Conservation (phyloP, 2,888 invertebrate genomes). For the Tinea semifulvella region DNA sequence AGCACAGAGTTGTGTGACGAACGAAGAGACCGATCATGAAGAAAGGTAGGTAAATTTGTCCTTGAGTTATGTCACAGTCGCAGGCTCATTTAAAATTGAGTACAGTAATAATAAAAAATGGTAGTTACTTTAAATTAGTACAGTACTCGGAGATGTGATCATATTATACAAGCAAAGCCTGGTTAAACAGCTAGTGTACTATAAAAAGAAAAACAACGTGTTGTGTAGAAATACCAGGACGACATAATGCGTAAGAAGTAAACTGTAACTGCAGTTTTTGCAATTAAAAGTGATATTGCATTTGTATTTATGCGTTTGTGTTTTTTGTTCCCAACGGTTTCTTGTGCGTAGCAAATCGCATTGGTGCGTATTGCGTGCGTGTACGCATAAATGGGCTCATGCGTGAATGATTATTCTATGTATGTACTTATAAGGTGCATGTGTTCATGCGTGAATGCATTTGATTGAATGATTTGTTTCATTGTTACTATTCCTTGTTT, state of each 20-base stretch:
- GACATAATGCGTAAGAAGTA: conserved; percentile 4
- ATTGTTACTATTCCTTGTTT: not conserved
- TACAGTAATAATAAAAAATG: too few relatives aligned
- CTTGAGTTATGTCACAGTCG: too few relatives aligned
- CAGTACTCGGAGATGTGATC: too few relatives aligned
- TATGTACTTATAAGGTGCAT: not conserved
- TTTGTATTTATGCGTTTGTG: conserved; percentile 17
- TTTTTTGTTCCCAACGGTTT: conserved; percentile 15
- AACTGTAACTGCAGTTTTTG: conserved; percentile 5
- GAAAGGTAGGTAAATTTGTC: too few relatives aligned
- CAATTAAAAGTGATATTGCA: conserved; percentile 8
- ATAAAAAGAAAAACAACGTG: conserved; percentile 7
- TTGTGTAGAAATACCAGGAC: conserved; percentile 10
- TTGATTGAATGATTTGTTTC: not conserved
- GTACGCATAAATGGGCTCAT: conserved; percentile 19
- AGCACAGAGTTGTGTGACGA: too few relatives aligned
- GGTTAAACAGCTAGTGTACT: too few relatives aligned
- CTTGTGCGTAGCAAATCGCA: conserved; percentile 19
- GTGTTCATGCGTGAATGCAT: conserved; percentile 10
- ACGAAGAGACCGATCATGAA: too few relatives aligned
- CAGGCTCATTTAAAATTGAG: too few relatives aligned
- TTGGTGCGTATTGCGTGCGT: conserved; percentile 19
- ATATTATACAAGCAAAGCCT: too few relatives aligned
- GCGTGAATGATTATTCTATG: conserved; percentile 14
- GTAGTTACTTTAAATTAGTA: too few relatives aligned